Percentiles rank a stretch among this genome's conserved stretches.
These are phyloP conservation scores for Phalloptychus januarius DNA, from an alignment of 2,797 vertebrate species.

Conservation along the genomic window DNA sequence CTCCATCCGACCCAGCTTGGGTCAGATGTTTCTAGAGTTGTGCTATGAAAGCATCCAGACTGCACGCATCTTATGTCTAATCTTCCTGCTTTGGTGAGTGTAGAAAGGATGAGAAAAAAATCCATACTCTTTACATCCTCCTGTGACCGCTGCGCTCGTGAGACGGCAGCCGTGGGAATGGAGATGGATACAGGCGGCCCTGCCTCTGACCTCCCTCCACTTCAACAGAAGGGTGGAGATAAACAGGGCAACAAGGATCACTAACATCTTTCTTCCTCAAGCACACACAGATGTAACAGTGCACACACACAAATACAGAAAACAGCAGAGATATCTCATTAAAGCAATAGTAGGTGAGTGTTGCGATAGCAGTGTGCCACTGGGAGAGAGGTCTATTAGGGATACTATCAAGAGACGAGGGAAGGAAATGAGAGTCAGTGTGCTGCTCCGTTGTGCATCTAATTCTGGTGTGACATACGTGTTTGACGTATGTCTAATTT, in stretches of 20 bases:
- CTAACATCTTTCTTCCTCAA: constrained; percentile 75
- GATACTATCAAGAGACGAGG: constrained; percentile 72
- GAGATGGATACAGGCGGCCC: constrained; percentile 72
- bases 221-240: constrained; percentile 74
- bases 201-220: constrained; percentile 78
- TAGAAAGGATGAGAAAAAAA: constrained; percentile 69
- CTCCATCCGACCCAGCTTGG: constrained; percentile 59
- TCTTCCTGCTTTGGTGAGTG: constrained; percentile 69
- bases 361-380: constrained; percentile 73
- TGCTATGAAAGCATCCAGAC: constrained; percentile 72
- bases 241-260: constrained; percentile 77
- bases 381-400: constrained; percentile 77
- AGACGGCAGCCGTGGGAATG: constrained; percentile 81
- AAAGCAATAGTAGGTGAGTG: constrained; percentile 77
- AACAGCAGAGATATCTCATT: constrained; percentile 71
- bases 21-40: constrained; percentile 65
- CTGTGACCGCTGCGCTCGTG: constrained; percentile 77
- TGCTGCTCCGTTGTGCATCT: constrained; percentile 48
- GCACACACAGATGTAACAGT: constrained; percentile 39
- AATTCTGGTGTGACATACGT: constrained; percentile 43
- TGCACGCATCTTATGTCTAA: constrained; percentile 74
- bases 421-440: constrained; percentile 68
- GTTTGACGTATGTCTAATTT: constrained; percentile 65
- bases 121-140: constrained; percentile 80
- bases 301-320: constrained; percentile 46